These are phyloP conservation scores for Trichonephila clavipes DNA, from an alignment of 1,140 invertebrate genomes.

Conservation along the genomic window DNA sequence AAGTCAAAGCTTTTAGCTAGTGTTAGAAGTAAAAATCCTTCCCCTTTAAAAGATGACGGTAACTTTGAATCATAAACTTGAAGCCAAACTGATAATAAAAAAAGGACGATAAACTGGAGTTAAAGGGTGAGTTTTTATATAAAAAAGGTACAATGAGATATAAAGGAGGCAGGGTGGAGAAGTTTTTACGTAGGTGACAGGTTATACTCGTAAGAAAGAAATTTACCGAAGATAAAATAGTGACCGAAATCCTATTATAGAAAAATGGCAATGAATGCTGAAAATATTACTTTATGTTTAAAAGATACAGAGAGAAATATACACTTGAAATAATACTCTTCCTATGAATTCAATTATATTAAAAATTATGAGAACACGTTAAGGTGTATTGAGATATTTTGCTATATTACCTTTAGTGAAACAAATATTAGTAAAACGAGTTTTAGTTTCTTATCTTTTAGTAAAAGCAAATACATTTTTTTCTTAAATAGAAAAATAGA, in stretches of 20 bases:
- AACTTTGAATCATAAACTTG: conserved; percentile 58
- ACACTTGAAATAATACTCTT: no score
- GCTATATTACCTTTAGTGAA: no score
- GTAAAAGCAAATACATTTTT: no score
- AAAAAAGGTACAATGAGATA: neutral
- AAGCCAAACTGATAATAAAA: conserved; percentile 13
- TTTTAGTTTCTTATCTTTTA: no score
- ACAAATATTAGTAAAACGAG: no score
- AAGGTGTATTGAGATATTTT: no score
- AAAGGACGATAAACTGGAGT: conserved; percentile 71
- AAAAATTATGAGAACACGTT: no score
- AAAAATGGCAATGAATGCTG: no score
- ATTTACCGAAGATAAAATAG: neutral
- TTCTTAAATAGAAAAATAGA: no score
- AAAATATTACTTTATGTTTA: no score
- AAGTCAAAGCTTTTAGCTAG: conserved; percentile 38
- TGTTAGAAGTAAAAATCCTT: conserved; percentile 43
- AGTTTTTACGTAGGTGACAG: neutral
- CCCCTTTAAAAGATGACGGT: conserved; percentile 12
- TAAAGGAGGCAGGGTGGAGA: neutral
- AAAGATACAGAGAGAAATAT: no score
- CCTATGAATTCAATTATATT: no score
- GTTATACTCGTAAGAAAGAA: neutral
- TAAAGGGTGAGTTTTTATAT: conserved; percentile 51
- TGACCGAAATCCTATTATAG: neutral